These are phyloP conservation scores for Pelosia muscerda DNA, from an alignment of 2,888 invertebrate species.

Conservation along the genomic window DNA sequence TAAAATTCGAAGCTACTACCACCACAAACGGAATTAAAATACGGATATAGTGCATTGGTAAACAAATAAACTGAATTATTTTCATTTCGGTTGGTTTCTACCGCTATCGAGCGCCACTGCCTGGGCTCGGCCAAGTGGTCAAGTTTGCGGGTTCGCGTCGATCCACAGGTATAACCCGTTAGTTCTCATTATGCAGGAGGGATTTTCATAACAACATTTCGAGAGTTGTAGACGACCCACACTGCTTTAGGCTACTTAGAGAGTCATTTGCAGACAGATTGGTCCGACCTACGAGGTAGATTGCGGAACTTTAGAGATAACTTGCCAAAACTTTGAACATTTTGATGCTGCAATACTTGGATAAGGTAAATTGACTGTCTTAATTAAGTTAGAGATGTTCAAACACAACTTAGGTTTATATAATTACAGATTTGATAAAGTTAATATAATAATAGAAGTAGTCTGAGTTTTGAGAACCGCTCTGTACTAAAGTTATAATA, in stretches of 20 bases:
- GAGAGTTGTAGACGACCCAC: constrained; percentile 65
- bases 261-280: constrained; percentile 80
- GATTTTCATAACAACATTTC: constrained; percentile 75
- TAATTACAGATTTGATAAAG: constrained; percentile 61
- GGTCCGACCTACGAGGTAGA: constrained; percentile 82
- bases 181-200: constrained; percentile 69
- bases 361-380: constrained; percentile 82
- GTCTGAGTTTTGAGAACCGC: constrained; percentile 15
- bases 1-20: constrained; percentile 56
- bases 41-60: constrained; percentile 31
- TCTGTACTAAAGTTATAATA: constrained; percentile 29
- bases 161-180: constrained; percentile 52
- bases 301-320: constrained; percentile 83
- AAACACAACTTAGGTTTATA: constrained; percentile 66
- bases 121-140: constrained; percentile 39
- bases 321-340: constrained; percentile 82
- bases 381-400: constrained; percentile 79
- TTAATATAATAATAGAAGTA: constrained; percentile 44
- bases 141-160: constrained; percentile 46
- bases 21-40: constrained; percentile 59
- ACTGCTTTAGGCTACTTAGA: constrained; percentile 81
- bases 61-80: constrained; percentile 59
- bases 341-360: constrained; percentile 83
- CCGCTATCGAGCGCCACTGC: constrained; percentile 25
- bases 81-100: constrained; percentile 43